Evolutionary conservation across 2,113 vertebrate genomes (phyloP).

Genomic region (Sylvietta virens): DNA sequence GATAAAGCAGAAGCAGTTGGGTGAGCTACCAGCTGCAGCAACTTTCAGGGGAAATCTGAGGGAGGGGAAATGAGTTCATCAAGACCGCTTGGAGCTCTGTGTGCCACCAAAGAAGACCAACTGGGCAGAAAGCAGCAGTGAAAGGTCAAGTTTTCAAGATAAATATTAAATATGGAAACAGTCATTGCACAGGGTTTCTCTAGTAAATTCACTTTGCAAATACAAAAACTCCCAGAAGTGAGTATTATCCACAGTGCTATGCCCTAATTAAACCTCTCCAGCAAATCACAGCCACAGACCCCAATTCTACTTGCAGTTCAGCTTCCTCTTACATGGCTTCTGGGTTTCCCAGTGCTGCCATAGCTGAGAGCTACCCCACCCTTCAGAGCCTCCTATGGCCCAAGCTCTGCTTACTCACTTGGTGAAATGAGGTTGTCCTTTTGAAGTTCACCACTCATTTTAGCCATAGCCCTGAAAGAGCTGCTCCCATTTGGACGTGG

Average conservation of each 20-base stretch:
- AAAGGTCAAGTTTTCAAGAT: not conserved
- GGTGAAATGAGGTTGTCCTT: not conserved
- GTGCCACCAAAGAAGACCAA: not conserved
- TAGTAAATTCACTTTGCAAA: not conserved
- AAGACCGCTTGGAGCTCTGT: not conserved
- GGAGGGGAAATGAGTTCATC: not conserved
- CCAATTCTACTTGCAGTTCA: not conserved
- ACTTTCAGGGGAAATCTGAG: not conserved
- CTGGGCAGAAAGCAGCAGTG: not conserved
- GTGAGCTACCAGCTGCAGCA: not conserved
- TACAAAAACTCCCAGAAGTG: not conserved
- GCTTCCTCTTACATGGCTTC: not conserved
- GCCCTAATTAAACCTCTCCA: not conserved
- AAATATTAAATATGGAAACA: not conserved
- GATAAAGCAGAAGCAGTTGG: not conserved
- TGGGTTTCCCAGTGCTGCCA: not conserved
- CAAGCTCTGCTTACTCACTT: not conserved
- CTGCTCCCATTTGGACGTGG: accelerated
- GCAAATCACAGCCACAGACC: not conserved
- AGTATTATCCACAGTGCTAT: not conserved
- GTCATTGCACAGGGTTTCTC: not conserved
- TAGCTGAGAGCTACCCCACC: not conserved
- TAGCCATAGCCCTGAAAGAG: not conserved
- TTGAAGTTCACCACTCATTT: not conserved
- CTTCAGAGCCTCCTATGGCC: not conserved